Conservation (phyloP, 2,113 vertebrate genomes). For the Tupaia chinensis region DNA sequence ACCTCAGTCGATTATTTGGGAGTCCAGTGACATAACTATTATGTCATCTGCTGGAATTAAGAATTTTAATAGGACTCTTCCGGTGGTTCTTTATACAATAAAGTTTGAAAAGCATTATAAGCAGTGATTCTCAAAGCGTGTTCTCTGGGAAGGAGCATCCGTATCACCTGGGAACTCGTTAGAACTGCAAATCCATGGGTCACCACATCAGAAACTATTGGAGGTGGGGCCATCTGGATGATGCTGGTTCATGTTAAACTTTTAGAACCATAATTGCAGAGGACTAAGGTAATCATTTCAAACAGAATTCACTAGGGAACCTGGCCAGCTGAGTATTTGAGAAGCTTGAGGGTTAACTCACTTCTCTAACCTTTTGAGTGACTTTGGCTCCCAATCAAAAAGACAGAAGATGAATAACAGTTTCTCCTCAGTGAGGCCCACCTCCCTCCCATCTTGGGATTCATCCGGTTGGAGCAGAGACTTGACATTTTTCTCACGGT, state of each 20-base stretch:
- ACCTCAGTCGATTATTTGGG: no score
- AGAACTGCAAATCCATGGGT: not conserved
- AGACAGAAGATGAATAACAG: constrained; percentile 4
- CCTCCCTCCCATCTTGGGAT: constrained; percentile 64
- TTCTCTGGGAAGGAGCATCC: not conserved
- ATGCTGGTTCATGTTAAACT: not conserved
- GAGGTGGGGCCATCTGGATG: not conserved
- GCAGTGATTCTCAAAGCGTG: not conserved
- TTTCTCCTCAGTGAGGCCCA: constrained; percentile 52
- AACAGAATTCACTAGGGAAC: not conserved
- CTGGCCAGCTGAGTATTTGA: not conserved
- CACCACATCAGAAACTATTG: not conserved
- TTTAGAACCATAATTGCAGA: constrained; percentile 27
- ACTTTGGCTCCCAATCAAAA: constrained; percentile 36
- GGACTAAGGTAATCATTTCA: constrained; percentile 24
- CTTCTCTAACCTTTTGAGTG: not conserved
- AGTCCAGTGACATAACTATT: no score
- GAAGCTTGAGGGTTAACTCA: not conserved
- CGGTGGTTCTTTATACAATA: not conserved
- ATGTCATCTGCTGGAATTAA: no score
- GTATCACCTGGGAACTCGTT: not conserved
- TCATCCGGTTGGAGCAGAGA: constrained; percentile 68
- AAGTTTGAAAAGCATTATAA: not conserved
- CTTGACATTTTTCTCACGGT: constrained; percentile 84
- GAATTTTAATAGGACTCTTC: not conserved